These are phyloP conservation scores for Botrylloides violaceus DNA, from an alignment of 23 tunicate species.

Conservation along the genomic window DNA sequence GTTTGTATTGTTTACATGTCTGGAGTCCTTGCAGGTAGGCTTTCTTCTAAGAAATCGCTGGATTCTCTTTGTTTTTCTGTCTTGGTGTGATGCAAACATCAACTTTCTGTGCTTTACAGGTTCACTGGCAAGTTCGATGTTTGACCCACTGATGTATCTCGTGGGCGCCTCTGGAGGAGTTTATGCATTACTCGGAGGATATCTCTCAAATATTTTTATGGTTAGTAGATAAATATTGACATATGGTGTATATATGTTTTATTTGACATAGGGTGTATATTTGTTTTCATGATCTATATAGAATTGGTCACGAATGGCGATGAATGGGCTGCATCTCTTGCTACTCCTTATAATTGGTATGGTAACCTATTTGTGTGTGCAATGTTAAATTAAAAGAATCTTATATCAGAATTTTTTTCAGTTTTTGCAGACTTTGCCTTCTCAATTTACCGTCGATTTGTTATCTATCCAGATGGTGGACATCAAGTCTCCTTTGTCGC, in stretches of 20 bases:
- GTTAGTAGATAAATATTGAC: constrained; percentile 5
- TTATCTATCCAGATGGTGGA: constrained; percentile 38
- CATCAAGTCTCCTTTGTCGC: constrained; percentile 75
- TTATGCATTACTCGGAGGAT: constrained; percentile 77
- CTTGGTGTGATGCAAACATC: no score
- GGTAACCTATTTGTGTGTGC: not conserved
- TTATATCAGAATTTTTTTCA: not conserved
- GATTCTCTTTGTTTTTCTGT: no score
- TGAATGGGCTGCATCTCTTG: constrained; percentile 75
- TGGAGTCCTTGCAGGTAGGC: constrained; percentile 74
- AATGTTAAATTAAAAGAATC: no score
- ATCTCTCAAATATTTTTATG: constrained; percentile 56
- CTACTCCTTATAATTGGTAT: constrained; percentile 34
- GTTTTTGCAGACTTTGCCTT: constrained; percentile 62
- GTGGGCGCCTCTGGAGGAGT: constrained; percentile 95
- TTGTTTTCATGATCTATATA: no score
- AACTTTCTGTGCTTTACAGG: constrained; percentile 46
- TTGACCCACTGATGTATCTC: constrained; percentile 76
- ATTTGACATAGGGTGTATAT: no score
- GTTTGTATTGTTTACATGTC: constrained; percentile 63
- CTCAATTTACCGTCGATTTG: constrained; percentile 55
- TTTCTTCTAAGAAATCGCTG: no score
- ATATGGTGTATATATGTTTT: no score
- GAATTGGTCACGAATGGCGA: constrained; percentile 73
- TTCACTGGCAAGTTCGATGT: constrained; percentile 77